phyloP scores from a whole-genome alignment of 2,888 invertebrate species.

The Liposcelis brunnea region DNA sequence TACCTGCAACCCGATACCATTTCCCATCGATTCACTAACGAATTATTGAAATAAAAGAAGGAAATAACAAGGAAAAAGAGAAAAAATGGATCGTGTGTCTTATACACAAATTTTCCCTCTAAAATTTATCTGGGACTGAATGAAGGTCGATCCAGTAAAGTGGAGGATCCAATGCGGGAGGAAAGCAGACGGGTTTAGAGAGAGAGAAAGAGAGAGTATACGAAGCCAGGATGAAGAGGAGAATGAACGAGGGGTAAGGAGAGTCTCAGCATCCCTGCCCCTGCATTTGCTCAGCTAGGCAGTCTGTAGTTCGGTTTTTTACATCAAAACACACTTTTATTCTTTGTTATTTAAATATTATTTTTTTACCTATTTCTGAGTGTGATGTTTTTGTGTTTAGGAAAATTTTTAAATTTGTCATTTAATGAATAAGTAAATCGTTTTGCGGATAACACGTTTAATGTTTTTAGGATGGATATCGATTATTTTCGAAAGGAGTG shows the following conservation, averaged over 20 bases:
- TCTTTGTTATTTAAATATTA: too few relatives aligned
- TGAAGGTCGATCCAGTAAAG: neutral
- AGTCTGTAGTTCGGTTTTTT: neutral
- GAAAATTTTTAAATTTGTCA: too few relatives aligned
- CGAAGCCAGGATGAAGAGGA: neutral
- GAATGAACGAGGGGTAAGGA: neutral
- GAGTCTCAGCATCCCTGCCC: neutral
- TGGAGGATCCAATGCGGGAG: neutral
- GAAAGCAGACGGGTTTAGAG: neutral
- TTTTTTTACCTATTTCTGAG: too few relatives aligned
- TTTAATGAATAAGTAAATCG: too few relatives aligned
- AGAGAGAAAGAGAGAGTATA: neutral
- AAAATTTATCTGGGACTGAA: neutral
- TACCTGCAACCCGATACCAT: too few relatives aligned
- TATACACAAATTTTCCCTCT: neutral
- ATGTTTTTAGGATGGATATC: too few relatives aligned
- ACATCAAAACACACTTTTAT: too few relatives aligned
- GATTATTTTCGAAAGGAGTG: too few relatives aligned
- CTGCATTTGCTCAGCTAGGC: slow-evolving; percentile 1
- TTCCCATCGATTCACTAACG: too few relatives aligned
- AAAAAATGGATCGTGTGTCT: neutral
- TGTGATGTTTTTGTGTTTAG: too few relatives aligned
- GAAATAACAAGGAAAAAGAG: neutral
- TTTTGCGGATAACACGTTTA: too few relatives aligned
- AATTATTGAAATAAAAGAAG: neutral